phyloP scores from a whole-genome alignment of 2,797 vertebrate genomes.

The Acanthurus tractus region DNA sequence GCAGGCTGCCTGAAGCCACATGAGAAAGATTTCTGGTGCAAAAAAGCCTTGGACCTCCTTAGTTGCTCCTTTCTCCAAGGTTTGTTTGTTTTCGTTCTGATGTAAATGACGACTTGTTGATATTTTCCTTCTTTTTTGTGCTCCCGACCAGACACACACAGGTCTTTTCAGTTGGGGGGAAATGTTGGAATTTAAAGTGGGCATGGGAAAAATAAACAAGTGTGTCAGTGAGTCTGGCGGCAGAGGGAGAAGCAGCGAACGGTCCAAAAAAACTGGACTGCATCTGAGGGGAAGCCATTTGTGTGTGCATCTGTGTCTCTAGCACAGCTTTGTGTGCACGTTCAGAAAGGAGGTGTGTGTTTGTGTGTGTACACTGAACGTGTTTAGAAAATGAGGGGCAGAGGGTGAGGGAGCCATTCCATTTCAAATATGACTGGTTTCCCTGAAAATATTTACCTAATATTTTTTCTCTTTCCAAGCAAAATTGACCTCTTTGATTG shows the following conservation, averaged over 20 bases:
- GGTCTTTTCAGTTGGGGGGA: constrained; percentile 61
- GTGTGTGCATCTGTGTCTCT: constrained; percentile 52
- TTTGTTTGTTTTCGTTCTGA: constrained; percentile 84
- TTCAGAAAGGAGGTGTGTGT: constrained; percentile 46
- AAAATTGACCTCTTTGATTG: constrained; percentile 81
- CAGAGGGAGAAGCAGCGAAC: constrained; percentile 53
- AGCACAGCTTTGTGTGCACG: constrained; percentile 24
- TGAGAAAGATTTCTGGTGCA: constrained; percentile 86
- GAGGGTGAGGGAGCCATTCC: constrained; percentile 61
- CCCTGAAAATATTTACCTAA: constrained; percentile 85
- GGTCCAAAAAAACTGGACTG: constrained; percentile 44
- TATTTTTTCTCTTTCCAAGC: constrained; percentile 79
- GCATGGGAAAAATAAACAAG: constrained; percentile 82
- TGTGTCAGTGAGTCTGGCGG: constrained; percentile 61
- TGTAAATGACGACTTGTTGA: constrained; percentile 84
- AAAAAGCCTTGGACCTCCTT: constrained; percentile 77
- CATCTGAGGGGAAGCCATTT: constrained; percentile 62
- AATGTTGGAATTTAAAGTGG: constrained; percentile 76
- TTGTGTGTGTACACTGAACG: constrained; percentile 27
- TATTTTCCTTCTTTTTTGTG: constrained; percentile 78
- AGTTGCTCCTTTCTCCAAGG: constrained; percentile 70
- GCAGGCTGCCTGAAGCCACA: constrained; percentile 87
- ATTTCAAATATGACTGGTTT: constrained; percentile 82
- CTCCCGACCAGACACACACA: constrained; percentile 63
- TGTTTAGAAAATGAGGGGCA: constrained; percentile 55